A percentile compares a stretch with the other conserved stretches of the same genome.
These are phyloP conservation scores for Platichthys flesus DNA, from an alignment of 2,113 vertebrate genomes.

Conservation along the genomic window DNA sequence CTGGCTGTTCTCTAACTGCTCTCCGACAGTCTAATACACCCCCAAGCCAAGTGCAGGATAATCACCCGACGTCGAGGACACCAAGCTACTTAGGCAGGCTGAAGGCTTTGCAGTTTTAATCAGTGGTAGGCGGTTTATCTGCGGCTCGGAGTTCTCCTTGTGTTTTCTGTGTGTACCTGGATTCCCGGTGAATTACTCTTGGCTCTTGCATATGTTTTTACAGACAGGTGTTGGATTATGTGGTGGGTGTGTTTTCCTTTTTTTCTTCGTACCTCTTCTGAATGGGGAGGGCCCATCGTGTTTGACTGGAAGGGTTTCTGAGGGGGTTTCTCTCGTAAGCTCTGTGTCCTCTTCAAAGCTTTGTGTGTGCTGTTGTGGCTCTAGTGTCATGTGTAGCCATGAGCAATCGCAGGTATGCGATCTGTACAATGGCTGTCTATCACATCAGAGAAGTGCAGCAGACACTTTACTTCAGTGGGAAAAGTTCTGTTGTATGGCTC, in stretches of 20 bases:
- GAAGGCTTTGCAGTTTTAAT: slow-evolving; percentile 70
- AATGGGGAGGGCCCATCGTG: slow-evolving; percentile 17
- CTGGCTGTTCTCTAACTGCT: slow-evolving; percentile 71
- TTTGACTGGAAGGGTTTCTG: slow-evolving; percentile 39
- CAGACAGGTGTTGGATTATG: slow-evolving; percentile 46
- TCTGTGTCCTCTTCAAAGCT: slow-evolving; percentile 58
- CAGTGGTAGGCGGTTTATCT: slow-evolving; percentile 61
- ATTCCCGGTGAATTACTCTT: slow-evolving; percentile 22
- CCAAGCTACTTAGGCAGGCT: slow-evolving; percentile 70
- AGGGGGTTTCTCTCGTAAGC: slow-evolving; percentile 24
- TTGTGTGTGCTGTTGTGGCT: slow-evolving; percentile 40
- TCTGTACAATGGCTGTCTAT: slow-evolving; percentile 43
- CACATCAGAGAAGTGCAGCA: slow-evolving; percentile 7
- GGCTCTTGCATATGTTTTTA: slow-evolving; percentile 36
- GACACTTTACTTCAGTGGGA: slow-evolving; percentile 26
- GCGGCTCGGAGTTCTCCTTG: slow-evolving; percentile 9
- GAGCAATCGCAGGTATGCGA: slow-evolving; percentile 63
- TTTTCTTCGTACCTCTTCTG: background rate
- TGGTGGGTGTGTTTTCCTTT: slow-evolving; percentile 18
- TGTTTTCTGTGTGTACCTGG: slow-evolving; percentile 40
- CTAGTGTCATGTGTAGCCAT: slow-evolving; percentile 50
- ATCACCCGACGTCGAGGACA: slow-evolving; percentile 59
- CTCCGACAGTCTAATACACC: slow-evolving; percentile 51
- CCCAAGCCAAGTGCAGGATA: slow-evolving; percentile 59
- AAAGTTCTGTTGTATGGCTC: background rate